phyloP scores from a whole-genome alignment of 1,140 invertebrate species.

The Spodoptera litura region DNA sequence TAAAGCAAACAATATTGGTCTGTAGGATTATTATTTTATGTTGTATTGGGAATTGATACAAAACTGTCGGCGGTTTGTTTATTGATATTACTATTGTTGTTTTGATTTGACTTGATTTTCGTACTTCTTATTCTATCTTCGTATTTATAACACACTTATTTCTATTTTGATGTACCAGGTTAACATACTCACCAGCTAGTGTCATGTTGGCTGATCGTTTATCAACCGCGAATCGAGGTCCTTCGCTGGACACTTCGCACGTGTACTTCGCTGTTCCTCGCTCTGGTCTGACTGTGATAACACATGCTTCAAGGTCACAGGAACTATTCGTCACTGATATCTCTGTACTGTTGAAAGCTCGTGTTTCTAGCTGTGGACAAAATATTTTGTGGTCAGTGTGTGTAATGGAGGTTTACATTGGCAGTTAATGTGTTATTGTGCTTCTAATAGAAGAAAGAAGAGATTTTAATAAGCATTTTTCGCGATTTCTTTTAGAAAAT shows the following conservation, averaged over 20 bases:
- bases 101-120: not conserved
- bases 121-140: too few relatives aligned
- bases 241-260: constrained; percentile 79
- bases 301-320: constrained; percentile 64
- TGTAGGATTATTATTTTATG: constrained; percentile 4
- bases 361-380: constrained; percentile 68
- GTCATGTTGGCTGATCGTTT: constrained; percentile 76
- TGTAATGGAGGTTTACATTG: not conserved
- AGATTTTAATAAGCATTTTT: too few relatives aligned
- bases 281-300: constrained; percentile 70
- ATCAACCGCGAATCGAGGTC: constrained; percentile 75
- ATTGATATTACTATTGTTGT: constrained; percentile 11
- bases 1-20: constrained; percentile 30
- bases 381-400: not conserved
- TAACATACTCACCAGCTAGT: constrained; percentile 65
- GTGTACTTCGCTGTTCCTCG: constrained; percentile 73
- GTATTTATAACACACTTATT: too few relatives aligned
- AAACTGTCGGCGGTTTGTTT: constrained; percentile 12
- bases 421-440: too few relatives aligned
- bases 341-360: constrained; percentile 73
- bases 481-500: too few relatives aligned
- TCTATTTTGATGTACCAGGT: not conserved
- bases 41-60: not conserved
- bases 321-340: constrained; percentile 74
- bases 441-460: too few relatives aligned